Evolutionary conservation across 2,888 invertebrate species (phyloP), one percentile per base, ranked within the genome.

Genomic region (Allygus modestus): DNA sequence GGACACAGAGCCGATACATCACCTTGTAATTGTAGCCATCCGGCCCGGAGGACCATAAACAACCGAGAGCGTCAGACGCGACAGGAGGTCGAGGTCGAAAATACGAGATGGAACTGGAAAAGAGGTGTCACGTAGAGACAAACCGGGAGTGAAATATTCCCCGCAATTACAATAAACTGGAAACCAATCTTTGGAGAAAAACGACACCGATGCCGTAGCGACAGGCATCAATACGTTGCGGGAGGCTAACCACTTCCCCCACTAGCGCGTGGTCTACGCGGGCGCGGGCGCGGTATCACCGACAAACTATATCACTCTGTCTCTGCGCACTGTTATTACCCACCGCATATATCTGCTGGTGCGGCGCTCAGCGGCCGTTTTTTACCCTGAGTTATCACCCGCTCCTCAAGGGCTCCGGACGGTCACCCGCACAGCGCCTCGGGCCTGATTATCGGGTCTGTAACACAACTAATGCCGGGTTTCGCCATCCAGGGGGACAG

Each of bases 31-130:
- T 58, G 58, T 58, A 58, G 58, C 58, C 58, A 58, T 58, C 58
- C 58, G 58, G 58, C 23, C 26, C 58, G 58, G 17, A 33, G 69
- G 37, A 31, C 37, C 31, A 69, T 69, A 43, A 43, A 43, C 73
- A 43, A 43, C 43, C 73, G n/a, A 15, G 23, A 43, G 73, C 43
- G 73, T 43, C 41, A 31, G 43, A 0, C 73, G 43, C 58, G 81
- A 81, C 54, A 81, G 58, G 81, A 54, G 58, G 81, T 58, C 54
- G 82, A 71, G 51, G 51, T n/a, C n/a, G n/a, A n/a, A n/a, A n/a
- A n/a, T n/a, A n/a, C n/a, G n/a, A 73, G 73, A 83, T 71, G 65
- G 81, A 90, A 91, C 51, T 88, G 87, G 58, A 88, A 87, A 58
- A 71, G 87, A 86, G 37, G 26, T 85, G 75, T 54, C 77, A 77